Conservation (phyloP, 2,888 invertebrate species). For the Lagria hirta region DNA sequence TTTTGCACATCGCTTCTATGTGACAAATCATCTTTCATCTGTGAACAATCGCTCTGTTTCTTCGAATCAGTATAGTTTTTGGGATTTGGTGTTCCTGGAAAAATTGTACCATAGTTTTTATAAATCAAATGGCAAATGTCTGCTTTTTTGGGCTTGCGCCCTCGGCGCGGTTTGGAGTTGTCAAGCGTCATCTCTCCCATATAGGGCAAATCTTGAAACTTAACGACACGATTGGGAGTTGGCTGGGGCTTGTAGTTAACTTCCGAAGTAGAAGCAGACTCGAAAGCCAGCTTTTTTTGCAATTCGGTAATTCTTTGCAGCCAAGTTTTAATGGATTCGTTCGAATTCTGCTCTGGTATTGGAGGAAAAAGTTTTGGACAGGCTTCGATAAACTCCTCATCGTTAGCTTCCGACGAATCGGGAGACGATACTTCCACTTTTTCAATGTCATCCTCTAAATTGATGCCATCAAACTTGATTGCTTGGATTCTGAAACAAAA, state of each 20-base stretch:
- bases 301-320: constrained; percentile 73
- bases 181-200: constrained; percentile 92
- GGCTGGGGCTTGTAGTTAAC: constrained; percentile 16
- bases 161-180: constrained; percentile 82
- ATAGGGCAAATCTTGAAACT: constrained; percentile 82
- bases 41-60: constrained; percentile 37
- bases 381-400: constrained; percentile 29
- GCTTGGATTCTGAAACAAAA: constrained; percentile 19
- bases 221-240: constrained; percentile 58
- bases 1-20: constrained; percentile 69
- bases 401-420: constrained; percentile 41
- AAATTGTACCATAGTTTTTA: constrained; percentile 86
- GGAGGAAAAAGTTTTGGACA: constrained; percentile 2
- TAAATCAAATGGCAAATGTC: constrained; percentile 90
- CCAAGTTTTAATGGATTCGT: constrained; percentile 74
- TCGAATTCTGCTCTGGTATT: constrained; percentile 55
- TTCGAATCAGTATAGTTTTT: constrained; percentile 54
- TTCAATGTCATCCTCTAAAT: constrained; percentile 49
- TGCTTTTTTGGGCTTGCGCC: constrained; percentile 88
- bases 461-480: constrained; percentile 41
- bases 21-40: constrained; percentile 37
- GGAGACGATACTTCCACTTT: constrained; percentile 49
- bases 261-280: constrained; percentile 23
- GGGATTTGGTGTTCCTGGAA: constrained; percentile 70
- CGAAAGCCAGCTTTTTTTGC: constrained; percentile 55